These are phyloP conservation scores for Onychomys torridus DNA, from an alignment of 2,797 vertebrate genomes.

Conservation along the genomic window DNA sequence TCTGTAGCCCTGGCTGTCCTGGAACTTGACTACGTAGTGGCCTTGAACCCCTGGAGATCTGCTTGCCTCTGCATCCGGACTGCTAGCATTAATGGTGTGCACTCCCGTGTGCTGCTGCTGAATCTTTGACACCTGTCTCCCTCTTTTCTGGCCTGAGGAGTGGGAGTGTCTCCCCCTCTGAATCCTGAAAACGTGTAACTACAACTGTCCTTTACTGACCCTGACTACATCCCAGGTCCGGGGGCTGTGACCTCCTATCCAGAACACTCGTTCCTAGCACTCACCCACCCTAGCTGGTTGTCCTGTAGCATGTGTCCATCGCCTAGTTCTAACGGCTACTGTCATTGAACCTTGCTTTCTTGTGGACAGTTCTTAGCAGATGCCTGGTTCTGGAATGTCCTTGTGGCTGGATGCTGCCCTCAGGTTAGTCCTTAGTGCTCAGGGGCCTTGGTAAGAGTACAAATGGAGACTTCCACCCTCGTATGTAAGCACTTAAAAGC, in stretches of 20 bases:
- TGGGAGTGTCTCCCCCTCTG: not conserved
- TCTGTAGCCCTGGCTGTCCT: not conserved
- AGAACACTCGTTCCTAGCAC: not conserved
- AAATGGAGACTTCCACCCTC: not conserved
- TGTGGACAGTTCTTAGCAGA: not conserved
- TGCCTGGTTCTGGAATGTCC: not conserved
- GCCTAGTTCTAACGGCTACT: not conserved
- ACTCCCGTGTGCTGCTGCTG: not conserved
- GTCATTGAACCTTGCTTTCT: not conserved
- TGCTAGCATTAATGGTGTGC: not conserved
- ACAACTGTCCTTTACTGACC: not conserved
- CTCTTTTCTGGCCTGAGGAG: not conserved
- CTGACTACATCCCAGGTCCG: not conserved
- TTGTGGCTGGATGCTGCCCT: not conserved
- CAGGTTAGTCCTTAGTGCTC: not conserved
- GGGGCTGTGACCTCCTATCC: not conserved
- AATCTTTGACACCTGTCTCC: not conserved
- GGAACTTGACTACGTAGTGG: not conserved
- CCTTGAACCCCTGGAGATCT: not conserved
- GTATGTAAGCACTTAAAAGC: conserved; percentile 37
- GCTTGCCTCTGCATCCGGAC: not conserved
- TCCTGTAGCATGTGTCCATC: not conserved
- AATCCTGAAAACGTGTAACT: not conserved
- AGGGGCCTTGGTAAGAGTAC: not conserved
- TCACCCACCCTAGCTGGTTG: not conserved